phyloP scores from a whole-genome alignment of 2,888 invertebrate genomes.

The Aspidiotus destructor region DNA sequence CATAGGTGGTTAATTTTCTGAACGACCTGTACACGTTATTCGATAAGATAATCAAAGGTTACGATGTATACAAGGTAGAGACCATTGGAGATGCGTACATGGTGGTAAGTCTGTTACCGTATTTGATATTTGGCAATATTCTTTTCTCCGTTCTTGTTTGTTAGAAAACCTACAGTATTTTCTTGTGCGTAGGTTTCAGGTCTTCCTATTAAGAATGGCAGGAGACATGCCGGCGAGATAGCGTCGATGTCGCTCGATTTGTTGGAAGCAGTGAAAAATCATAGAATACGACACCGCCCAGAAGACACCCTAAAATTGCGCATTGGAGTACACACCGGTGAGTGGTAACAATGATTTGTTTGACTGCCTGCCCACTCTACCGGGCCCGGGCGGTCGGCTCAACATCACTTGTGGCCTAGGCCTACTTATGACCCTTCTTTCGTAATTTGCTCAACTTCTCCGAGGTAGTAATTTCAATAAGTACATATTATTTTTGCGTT shows the following conservation, averaged over 20 bases:
- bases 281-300: constrained; percentile 81
- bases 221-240: constrained; percentile 81
- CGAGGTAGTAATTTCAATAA: no score
- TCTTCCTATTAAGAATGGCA: constrained; percentile 72
- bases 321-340: constrained; percentile 85
- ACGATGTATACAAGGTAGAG: constrained; percentile 97
- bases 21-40: constrained; percentile 97
- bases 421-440: no score
- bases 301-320: constrained; percentile 78
- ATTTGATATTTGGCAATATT: neutral
- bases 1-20: constrained; percentile 83
- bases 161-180: no score
- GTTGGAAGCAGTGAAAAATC: constrained; percentile 70
- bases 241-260: constrained; percentile 87
- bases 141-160: no score
- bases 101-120: constrained; percentile 55
- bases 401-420: no score
- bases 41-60: constrained; percentile 90
- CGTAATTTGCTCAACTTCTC: no score
- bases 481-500: no score
- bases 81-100: constrained; percentile 80
- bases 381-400: no score
- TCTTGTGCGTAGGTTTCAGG: constrained; percentile 62
- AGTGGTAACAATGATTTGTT: no score
- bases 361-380: no score